Evolutionary conservation across 2,888 invertebrate genomes (phyloP).

Genomic region (Chrysina gloriosa): DNA sequence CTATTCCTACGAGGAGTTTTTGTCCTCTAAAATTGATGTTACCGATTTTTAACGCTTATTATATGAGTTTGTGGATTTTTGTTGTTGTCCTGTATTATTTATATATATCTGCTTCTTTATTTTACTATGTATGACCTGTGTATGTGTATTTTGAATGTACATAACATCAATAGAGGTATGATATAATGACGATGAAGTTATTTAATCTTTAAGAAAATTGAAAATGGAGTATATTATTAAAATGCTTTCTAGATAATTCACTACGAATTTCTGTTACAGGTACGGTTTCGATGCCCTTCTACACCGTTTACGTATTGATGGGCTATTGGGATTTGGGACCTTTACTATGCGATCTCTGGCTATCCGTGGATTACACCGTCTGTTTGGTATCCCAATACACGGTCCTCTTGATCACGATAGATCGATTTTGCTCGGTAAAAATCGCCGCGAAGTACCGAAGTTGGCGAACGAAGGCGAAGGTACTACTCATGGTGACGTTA

Average conservation of each 20-base stretch:
- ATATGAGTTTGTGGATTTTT: no score
- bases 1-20: no score
- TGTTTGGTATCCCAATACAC: slow-evolving; percentile 99
- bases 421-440: slow-evolving; percentile 98
- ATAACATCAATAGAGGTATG: no score
- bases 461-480: slow-evolving; percentile 95
- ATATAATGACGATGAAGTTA: background rate
- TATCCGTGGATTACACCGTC: slow-evolving; percentile 98
- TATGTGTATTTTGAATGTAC: no score
- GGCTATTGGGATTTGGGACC: slow-evolving; percentile 98
- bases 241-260: no score
- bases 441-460: slow-evolving; percentile 96
- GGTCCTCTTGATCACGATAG: slow-evolving; percentile 97
- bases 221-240: no score
- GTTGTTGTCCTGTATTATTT: no score
- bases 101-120: no score
- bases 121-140: no score
- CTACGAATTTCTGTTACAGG: slow-evolving; percentile 72
- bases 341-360: slow-evolving; percentile 96
- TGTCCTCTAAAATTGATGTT: no score
- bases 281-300: slow-evolving; percentile 98
- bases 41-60: no score
- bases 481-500: slow-evolving; percentile 94
- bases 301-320: slow-evolving; percentile 95
- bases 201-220: no score